Evolutionary conservation across 2,888 invertebrate genomes (phyloP), one percentile per base, ranked within the genome.

Genomic region (Lepidocyrtoides sp.): DNA sequence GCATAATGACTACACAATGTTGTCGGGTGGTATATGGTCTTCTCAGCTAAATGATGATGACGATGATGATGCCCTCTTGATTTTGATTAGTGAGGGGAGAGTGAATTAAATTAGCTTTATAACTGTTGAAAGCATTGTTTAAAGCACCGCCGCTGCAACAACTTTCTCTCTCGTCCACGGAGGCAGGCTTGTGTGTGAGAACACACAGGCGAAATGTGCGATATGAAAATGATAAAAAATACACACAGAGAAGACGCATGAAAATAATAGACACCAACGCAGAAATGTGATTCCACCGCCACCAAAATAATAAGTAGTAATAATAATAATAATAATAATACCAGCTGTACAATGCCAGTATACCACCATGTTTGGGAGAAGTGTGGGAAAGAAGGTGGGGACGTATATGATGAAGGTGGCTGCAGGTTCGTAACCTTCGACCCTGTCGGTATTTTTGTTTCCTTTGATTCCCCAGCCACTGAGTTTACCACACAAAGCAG

Each of bases 351-450:
- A 32, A 20, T 72, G 14, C 72, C 84, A 57, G 32, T 20, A 66
- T 57, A 69, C 51, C 51, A 23, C 81, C 87, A 83, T 63, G 83
- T 83, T 77, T 89, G 81, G 91, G 86, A 72, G 88, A 92, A 92
- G 92, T 93, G 93, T 93, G 93, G 93, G 93, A 93, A 93, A 92
- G 92, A 86, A 86, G 93, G 93, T 91, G 92, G 92, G 92, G 92
- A 87, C 66, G 69, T 87, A 23, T 66, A 84, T 63, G 81, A 69
- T 81, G 69, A 86, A 89, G 92, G 91, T 92, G 92, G 91, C 91
- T 92, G 69, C 91, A 88, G 87, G 92, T 86, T 91, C 89, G 75
- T 88, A 89, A 93, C 93, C 93, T 91, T 69, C 82, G 83, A 86
- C 91, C 91, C 60, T 75, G 91, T 89, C 93, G 93, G 93, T 91